Base-by-base conservation (phyloP, 2,113 vertebrate genomes). In the Melanostigma gelatinosum region DNA sequence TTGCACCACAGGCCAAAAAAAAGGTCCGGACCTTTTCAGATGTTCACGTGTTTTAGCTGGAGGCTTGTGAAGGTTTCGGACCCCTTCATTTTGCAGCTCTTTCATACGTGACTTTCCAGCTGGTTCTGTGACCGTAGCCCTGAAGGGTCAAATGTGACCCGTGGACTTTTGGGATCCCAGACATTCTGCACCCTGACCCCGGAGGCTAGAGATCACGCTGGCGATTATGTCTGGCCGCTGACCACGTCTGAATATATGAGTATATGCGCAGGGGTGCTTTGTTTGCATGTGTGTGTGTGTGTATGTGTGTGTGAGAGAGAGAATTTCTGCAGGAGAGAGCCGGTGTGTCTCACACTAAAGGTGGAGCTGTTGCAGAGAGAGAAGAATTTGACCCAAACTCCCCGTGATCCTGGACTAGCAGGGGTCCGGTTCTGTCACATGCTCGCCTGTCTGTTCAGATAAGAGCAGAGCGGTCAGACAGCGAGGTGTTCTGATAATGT, bases 121-220 rank as follows among this genome's bases (percentile, higher is more conserved):
- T 90, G 85, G 63, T 86, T 92, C 38, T 89, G 89, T 65, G 62
- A 69, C 77, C 52, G 15, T 5, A 86, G 71, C 71, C 87, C 83
- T 71, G 52, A 27, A 89, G 78, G 83, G 79, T 79, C 65, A 77
- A 82, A 72, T 61, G 60, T 81, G 78, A 87, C 75, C 79, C 73
- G 46, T 77, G 57, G 77, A 77, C 81, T 70, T 61, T 24, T 50
- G 42, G 63, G 50, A 73, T 77, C 71, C 24, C 58, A 11, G 64
- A 77, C 75, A 82, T 83, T 70, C 52, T 91, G 75, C 77, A 78
- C 90, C 90, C 46, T 84, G 85, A 87, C 86, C 75, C 58, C 75
- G 44, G 72, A 80, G 82, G 80, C 50, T 54, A 64, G 57, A 88
- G 90, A 81, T 90, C 83, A 87, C 1, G 16, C 24, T 60, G 72